Evolutionary conservation across 2,888 invertebrate genomes (phyloP).

Genomic region (Steromphala cineraria): DNA sequence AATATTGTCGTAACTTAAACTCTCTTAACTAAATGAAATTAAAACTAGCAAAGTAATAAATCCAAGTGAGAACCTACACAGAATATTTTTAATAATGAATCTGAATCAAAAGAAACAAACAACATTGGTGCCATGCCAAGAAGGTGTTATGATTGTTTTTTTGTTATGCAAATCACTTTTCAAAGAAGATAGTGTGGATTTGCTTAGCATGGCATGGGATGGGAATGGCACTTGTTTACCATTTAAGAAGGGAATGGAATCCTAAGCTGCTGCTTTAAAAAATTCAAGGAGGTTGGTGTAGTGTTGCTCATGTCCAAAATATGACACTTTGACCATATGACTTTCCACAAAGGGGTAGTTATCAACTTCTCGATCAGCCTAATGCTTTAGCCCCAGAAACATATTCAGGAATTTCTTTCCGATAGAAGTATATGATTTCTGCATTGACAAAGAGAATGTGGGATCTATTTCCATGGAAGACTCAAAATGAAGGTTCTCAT

Average conservation of each 20-base stretch:
- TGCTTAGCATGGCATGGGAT: not conserved
- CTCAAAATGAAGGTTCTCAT: conserved; percentile 26
- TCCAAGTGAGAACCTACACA: too few relatives aligned
- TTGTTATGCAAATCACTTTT: not conserved
- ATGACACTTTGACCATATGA: conserved; percentile 21
- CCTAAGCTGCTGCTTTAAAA: not conserved
- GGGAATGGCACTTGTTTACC: not conserved
- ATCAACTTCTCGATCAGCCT: conserved; percentile 37
- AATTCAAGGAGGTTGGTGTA: not conserved
- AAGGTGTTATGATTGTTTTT: not conserved
- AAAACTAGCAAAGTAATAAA: too few relatives aligned
- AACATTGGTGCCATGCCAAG: too few relatives aligned
- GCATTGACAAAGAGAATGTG: conserved; percentile 41
- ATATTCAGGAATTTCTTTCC: conserved; percentile 33
- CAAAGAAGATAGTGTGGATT: not conserved
- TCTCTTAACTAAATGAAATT: too few relatives aligned
- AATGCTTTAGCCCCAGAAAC: conserved; percentile 43
- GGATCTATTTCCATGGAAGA: conserved; percentile 42
- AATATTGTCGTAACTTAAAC: too few relatives aligned
- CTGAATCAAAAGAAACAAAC: too few relatives aligned
- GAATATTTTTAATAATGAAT: too few relatives aligned
- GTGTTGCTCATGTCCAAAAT: conserved; percentile 22
- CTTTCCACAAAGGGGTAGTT: conserved; percentile 29
- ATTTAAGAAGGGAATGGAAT: not conserved
- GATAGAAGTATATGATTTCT: conserved; percentile 32